Evolutionary conservation across 2,797 vertebrate genomes (phyloP).

Genomic region (Fratercula arctica): DNA sequence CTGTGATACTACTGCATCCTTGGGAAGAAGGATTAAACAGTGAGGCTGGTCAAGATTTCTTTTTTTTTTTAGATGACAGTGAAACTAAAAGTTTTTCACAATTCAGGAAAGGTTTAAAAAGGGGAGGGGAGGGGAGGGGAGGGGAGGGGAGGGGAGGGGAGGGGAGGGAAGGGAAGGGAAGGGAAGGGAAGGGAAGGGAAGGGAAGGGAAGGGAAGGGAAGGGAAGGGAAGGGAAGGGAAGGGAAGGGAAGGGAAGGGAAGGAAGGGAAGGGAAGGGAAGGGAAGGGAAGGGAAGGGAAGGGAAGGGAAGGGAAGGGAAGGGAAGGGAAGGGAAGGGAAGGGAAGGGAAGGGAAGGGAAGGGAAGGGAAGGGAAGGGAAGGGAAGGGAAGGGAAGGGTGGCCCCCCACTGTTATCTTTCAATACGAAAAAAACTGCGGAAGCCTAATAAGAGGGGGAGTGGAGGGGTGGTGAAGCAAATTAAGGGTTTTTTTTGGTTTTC

Average conservation of each 20-base stretch:
- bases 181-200: not conserved
- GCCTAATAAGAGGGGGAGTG: not conserved
- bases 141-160: not conserved
- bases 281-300: not conserved
- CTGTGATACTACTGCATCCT: not conserved
- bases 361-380: too few species aligned
- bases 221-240: not conserved
- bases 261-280: not conserved
- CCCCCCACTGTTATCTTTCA: not conserved
- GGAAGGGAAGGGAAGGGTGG: not conserved
- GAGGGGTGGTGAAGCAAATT: fast-evolving
- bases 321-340: not conserved
- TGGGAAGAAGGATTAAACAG: not conserved
- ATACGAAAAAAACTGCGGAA: not conserved
- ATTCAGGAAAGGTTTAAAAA: not conserved
- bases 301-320: too few species aligned
- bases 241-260: not conserved
- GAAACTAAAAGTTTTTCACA: not conserved
- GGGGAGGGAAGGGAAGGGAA: not conserved
- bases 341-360: not conserved
- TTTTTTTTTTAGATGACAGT: not conserved
- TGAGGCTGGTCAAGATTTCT: not conserved
- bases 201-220: not conserved
- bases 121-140: not conserved
- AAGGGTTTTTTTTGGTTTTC: not conserved